Evolutionary conservation across 2,113 vertebrate species (phyloP).

Genomic region (Tragelaphus scriptus): DNA sequence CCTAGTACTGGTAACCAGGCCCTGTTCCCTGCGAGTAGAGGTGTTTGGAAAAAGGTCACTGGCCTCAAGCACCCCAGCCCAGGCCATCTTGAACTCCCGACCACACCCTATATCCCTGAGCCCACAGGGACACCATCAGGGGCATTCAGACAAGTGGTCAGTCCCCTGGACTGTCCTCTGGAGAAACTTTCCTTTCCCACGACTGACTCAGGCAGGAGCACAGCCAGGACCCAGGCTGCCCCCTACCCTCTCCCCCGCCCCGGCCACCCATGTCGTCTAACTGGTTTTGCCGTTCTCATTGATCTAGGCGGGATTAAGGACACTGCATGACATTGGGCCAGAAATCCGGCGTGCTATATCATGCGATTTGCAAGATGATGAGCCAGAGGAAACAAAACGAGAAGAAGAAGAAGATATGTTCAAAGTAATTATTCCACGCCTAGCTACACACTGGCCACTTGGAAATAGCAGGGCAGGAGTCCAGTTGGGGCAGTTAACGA

Average conservation of each 20-base stretch:
- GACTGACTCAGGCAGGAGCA: not conserved
- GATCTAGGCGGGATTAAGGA: slow-evolving; percentile 98
- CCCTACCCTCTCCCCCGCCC: not conserved
- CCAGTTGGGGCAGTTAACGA: not conserved
- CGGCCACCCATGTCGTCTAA: slow-evolving; percentile 62
- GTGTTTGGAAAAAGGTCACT: not conserved
- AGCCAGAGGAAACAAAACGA: slow-evolving; percentile 94
- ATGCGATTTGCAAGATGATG: slow-evolving; percentile 99
- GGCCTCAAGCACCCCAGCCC: not conserved
- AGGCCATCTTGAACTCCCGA: not conserved
- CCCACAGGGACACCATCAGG: not conserved
- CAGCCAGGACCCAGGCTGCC: slow-evolving; percentile 27
- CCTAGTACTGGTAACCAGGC: not conserved
- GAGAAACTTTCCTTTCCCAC: slow-evolving; percentile 32
- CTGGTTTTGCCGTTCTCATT: slow-evolving; percentile 86
- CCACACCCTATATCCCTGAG: not conserved
- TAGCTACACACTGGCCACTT: slow-evolving; percentile 41
- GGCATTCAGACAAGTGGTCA: not conserved
- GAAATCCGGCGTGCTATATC: slow-evolving; percentile 99
- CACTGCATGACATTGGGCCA: slow-evolving; percentile 99
- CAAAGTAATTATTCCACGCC: slow-evolving; percentile 90
- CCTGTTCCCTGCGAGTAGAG: not conserved
- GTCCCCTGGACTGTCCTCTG: not conserved
- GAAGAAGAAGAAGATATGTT: slow-evolving; percentile 98
- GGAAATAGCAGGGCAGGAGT: slow-evolving; percentile 49